Conservation (phyloP, 2,888 invertebrate genomes). For the Hylaea fasciaria region DNA sequence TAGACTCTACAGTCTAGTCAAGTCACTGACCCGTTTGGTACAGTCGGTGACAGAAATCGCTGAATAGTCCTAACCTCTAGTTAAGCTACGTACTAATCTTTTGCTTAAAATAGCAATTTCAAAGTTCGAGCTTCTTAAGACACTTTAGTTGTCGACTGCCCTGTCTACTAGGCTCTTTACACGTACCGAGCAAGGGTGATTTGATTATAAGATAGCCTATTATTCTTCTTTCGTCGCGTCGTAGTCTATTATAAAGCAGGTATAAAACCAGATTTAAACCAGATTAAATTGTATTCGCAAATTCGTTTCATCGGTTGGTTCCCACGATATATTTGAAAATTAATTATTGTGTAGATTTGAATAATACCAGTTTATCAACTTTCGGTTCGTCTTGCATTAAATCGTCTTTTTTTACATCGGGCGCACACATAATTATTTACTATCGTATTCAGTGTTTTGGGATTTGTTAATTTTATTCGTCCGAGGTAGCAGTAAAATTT, state of each 20-base stretch:
- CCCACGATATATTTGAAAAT: conserved; percentile 19
- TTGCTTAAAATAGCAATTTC: too few species aligned
- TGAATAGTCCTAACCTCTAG: too few species aligned
- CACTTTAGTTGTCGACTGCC: too few species aligned
- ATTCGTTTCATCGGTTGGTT: conserved; percentile 8
- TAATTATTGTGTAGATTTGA: conserved; percentile 16
- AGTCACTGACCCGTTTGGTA: too few species aligned
- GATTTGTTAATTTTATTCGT: too few species aligned
- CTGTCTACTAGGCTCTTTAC: neutral
- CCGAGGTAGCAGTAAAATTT: too few species aligned
- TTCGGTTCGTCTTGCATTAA: conserved; percentile 8
- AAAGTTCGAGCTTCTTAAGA: too few species aligned
- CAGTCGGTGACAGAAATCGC: too few species aligned
- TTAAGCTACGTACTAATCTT: too few species aligned
- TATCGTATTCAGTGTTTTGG: too few species aligned
- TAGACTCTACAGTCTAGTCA: too few species aligned
- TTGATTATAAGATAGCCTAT: conserved; percentile 1
- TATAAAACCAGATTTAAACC: conserved; percentile 4
- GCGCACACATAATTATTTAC: too few species aligned
- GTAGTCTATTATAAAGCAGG: conserved; percentile 6
- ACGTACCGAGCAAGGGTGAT: conserved; percentile 1
- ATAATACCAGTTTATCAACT: conserved; percentile 18
- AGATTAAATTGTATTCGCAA: conserved; percentile 6
- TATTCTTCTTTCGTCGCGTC: neutral
- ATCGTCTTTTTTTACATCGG: neutral